phyloP scores from a whole-genome alignment of 92 coral and sea anemone genomes.

The Palythoa caribaeorum region DNA sequence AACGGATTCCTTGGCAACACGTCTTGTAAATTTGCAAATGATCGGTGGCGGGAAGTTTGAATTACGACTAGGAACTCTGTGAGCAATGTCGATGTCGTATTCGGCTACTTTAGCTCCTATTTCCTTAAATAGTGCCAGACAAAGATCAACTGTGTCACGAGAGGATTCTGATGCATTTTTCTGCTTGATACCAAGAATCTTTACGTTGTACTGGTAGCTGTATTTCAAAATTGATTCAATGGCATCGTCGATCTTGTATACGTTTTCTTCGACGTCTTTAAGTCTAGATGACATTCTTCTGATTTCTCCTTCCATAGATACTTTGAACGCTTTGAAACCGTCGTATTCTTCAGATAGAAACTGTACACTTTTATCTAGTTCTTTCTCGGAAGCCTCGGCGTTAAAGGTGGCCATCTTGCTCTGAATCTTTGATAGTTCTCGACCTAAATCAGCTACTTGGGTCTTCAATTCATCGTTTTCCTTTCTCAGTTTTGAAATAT shows the following conservation, averaged over 20 bases:
- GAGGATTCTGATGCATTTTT: slow-evolving; percentile 10
- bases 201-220: slow-evolving; percentile 36
- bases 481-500: slow-evolving; percentile 4
- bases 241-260: background rate
- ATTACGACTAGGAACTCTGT: slow-evolving; percentile 19
- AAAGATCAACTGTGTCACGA: background rate
- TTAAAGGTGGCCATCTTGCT: too few species aligned
- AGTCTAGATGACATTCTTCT: background rate
- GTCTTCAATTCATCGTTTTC: slow-evolving; percentile 35
- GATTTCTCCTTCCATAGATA: background rate
- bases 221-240: slow-evolving; percentile 23
- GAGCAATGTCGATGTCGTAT: slow-evolving; percentile 34
- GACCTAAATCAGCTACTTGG: background rate
- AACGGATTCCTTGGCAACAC: too few species aligned
- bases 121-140: background rate
- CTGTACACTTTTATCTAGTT: slow-evolving; percentile 39
- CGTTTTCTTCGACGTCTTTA: too few species aligned
- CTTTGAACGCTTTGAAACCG: slow-evolving; percentile 12
- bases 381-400: background rate
- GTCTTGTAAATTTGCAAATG: too few species aligned
- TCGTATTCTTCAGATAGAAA: slow-evolving; percentile 32
- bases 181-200: slow-evolving; percentile 31
- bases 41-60: too few species aligned
- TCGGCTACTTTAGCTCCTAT: slow-evolving; percentile 12
- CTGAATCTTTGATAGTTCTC: too few species aligned